Evolutionary conservation across 2,113 vertebrate species (phyloP).

Genomic region (Hippocampus guttulatus): DNA sequence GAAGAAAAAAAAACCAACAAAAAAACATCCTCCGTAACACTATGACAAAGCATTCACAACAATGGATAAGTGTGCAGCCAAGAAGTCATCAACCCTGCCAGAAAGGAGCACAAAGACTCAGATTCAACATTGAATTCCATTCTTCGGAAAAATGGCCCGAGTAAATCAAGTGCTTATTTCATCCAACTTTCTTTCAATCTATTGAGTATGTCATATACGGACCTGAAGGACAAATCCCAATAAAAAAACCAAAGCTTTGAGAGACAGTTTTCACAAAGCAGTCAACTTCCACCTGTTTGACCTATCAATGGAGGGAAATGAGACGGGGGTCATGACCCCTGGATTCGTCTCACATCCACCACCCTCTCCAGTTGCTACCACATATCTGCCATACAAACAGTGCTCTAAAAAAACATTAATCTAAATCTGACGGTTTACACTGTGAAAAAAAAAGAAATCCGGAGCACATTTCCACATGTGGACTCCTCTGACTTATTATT

Average conservation of each 20-base stretch:
- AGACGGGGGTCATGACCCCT: conserved; percentile 59
- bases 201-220: conserved; percentile 2
- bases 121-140: conserved; percentile 4
- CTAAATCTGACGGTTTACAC: conserved; percentile 55
- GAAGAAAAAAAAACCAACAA: neutral
- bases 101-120: conserved; percentile 24
- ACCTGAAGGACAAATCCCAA: neutral
- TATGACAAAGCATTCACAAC: conserved; percentile 42
- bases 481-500: conserved; percentile 40
- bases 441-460: conserved; percentile 9
- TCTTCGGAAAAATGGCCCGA: conserved; percentile 1
- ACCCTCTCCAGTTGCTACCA: conserved; percentile 51
- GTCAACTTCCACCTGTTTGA: conserved; percentile 38
- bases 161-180: neutral
- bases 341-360: neutral
- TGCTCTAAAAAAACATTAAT: conserved; percentile 63
- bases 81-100: conserved; percentile 1
- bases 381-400: conserved; percentile 61
- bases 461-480: conserved; percentile 12
- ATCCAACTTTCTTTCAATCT: neutral
- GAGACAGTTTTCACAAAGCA: neutral
- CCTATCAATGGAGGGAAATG: conserved; percentile 57
- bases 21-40: neutral
- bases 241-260: conserved; percentile 26
- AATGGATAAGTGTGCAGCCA: conserved; percentile 41